A percentile compares a stretch with the other conserved stretches of the same genome.
These are phyloP conservation scores for Yponomeuta malinellus DNA, from an alignment of 2,888 invertebrate genomes.

Conservation along the genomic window DNA sequence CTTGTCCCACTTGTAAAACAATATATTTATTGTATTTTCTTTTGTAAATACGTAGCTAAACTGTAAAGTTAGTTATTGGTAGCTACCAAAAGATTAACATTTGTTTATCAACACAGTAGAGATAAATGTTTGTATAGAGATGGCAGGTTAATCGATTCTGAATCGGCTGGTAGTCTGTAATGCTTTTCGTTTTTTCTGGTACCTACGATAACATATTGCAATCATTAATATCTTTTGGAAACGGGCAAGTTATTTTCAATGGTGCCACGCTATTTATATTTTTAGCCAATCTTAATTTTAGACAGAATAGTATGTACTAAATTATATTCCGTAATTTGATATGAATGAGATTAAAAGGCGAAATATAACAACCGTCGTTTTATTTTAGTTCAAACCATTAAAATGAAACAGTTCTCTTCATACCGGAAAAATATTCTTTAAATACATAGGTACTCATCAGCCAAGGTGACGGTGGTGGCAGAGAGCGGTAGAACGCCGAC, in stretches of 20 bases:
- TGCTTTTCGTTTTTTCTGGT: slow-evolving; percentile 38
- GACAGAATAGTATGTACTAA: slow-evolving; percentile 55
- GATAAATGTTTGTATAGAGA: slow-evolving; percentile 35
- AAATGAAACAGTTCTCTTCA: no score
- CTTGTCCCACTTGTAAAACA: slow-evolving; percentile 46
- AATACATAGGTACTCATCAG: no score
- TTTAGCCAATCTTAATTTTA: slow-evolving; percentile 57
- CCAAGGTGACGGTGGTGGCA: no score
- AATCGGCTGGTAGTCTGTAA: slow-evolving; percentile 48
- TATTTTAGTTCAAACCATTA: slow-evolving; percentile 13
- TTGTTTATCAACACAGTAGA: slow-evolving; percentile 13
- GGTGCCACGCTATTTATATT: slow-evolving; percentile 66
- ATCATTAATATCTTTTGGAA: slow-evolving; percentile 36
- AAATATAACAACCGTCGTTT: slow-evolving; percentile 33
- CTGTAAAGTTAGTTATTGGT: slow-evolving; percentile 39
- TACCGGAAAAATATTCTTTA: no score
- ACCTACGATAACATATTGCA: slow-evolving; percentile 43
- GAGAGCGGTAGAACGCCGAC: no score
- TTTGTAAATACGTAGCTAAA: slow-evolving; percentile 47
- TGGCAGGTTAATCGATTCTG: slow-evolving; percentile 49
- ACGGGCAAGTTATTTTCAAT: slow-evolving; percentile 47
- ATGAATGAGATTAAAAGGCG: slow-evolving; percentile 67
- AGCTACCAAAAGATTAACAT: slow-evolving; percentile 41
- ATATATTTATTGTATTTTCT: slow-evolving; percentile 47
- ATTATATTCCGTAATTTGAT: slow-evolving; percentile 72